Evolutionary conservation across 2,113 vertebrate species (phyloP).

Genomic region (rabbit (Oryctolagus cuniculus)): DNA sequence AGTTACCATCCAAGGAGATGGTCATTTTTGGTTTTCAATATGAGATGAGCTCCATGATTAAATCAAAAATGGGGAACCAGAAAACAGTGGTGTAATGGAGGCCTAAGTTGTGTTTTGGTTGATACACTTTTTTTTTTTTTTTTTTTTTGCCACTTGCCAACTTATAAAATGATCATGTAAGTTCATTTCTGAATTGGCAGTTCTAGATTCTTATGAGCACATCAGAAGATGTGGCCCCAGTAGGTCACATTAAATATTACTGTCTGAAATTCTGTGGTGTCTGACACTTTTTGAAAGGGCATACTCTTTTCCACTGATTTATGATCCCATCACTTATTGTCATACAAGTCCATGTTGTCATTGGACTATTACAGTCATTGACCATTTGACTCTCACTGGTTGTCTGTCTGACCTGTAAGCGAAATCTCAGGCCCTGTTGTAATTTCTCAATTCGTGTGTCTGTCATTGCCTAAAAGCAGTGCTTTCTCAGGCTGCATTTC

Average conservation of each 20-base stretch:
- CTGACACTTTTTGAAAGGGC: neutral
- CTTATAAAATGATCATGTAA: neutral
- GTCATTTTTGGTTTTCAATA: neutral
- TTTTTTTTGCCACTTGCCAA: neutral
- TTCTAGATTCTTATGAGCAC: neutral
- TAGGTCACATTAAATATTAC: too few relatives aligned
- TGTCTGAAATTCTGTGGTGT: neutral
- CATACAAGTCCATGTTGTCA: rapidly evolving
- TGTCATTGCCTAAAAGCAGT: too few relatives aligned
- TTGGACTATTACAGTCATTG: neutral
- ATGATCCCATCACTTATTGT: neutral
- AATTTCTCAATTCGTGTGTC: neutral
- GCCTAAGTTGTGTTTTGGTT: neutral
- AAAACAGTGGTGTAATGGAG: neutral
- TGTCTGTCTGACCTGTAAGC: neutral
- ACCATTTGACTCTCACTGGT: too few relatives aligned
- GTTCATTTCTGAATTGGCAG: neutral
- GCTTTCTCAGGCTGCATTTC: neutral
- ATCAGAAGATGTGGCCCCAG: neutral
- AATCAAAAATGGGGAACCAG: neutral
- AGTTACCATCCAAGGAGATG: neutral
- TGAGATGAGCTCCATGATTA: neutral
- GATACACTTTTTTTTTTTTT: neutral
- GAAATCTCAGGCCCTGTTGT: neutral
- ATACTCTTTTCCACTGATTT: neutral